Evolutionary conservation across 2,888 invertebrate genomes (phyloP), one percentile per base, ranked within the genome.

Genomic region (Gymnocheta viridis): DNA sequence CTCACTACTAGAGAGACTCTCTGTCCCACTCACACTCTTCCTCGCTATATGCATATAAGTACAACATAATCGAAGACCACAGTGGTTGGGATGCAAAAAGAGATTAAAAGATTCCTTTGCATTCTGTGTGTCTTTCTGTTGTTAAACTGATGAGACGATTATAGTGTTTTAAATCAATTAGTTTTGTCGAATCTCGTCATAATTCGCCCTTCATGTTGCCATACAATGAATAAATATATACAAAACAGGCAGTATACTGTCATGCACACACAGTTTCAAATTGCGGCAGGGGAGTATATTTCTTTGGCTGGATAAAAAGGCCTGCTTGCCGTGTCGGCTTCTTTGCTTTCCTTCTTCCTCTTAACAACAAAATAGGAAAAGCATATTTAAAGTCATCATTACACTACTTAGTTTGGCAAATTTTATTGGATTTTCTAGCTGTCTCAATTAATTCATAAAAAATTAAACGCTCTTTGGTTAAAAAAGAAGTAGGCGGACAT

Each of bases 91-190:
- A 29, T 69, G 44, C 38, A 62, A 51, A 44, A 44, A 66, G 14
- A 29, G 56, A 76, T 79, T 77, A 81, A 77, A 54, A 77, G 47
- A 76, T 66, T 60, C 22, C 32, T 66, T 67, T 27, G 64, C 74
- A 79, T 66, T 74, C 35, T 72, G 58, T 49, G 58, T 77, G 54
- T 69, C 19, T 77, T 17, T 81, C 60, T 84, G 81, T 84, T 84
- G 83, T 74, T 83, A 69, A 69, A 81, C 73, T 84, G 81, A 81
- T 78, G 77, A 87, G 83, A 85, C 87, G 89, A 89, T 90, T 91
- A 88, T 87, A 88, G 88, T 88, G 89, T 90, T 91, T 89, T 88
- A 91, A 91, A 91, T 91, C 91, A 91, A 91, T 91, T 91, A 91
- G 91, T 91, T 91, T 91, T 91, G 91, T 91, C 89, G 89, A 90